Conservation (phyloP, 64 coral and sea anemone species). For the Stichodactyla mertensii region DNA sequence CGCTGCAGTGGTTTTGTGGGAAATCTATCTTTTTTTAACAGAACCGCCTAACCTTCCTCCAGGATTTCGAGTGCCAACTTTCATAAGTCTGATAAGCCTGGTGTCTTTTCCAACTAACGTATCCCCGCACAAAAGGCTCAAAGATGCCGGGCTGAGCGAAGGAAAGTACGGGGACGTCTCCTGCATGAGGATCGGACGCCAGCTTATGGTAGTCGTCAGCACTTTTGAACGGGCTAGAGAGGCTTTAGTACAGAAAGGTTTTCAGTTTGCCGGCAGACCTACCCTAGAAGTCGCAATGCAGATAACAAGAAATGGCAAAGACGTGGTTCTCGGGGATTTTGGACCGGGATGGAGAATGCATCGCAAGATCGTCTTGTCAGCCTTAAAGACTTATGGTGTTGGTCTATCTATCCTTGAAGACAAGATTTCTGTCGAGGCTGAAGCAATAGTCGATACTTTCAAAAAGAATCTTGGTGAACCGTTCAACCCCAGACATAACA, state of each 20-base stretch:
- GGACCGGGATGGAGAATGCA: neutral
- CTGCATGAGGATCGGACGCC: constrained; percentile 55
- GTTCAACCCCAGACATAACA: constrained; percentile 28
- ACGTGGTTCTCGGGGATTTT: neutral
- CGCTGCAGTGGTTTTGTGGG: constrained; percentile 2
- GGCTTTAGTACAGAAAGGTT: neutral
- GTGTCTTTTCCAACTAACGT: neutral
- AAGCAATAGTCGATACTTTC: neutral
- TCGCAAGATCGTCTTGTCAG: neutral
- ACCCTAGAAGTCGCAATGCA: neutral
- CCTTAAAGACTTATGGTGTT: neutral
- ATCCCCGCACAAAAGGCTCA: neutral
- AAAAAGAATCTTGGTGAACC: neutral
- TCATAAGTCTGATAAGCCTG: neutral
- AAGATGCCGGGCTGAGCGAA: constrained; percentile 24
- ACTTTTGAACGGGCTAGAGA: neutral
- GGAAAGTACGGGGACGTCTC: constrained; percentile 44
- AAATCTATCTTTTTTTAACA: neutral
- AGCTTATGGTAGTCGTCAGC: constrained; percentile 30
- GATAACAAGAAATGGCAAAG: neutral
- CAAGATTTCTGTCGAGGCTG: neutral
- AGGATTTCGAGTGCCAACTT: neutral
- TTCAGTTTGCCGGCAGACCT: constrained; percentile 1
- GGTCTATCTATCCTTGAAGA: neutral
- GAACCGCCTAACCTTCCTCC: no score